Evolutionary conservation across 1,140 invertebrate species (phyloP).

Genomic region (Drosophila bocki): DNA sequence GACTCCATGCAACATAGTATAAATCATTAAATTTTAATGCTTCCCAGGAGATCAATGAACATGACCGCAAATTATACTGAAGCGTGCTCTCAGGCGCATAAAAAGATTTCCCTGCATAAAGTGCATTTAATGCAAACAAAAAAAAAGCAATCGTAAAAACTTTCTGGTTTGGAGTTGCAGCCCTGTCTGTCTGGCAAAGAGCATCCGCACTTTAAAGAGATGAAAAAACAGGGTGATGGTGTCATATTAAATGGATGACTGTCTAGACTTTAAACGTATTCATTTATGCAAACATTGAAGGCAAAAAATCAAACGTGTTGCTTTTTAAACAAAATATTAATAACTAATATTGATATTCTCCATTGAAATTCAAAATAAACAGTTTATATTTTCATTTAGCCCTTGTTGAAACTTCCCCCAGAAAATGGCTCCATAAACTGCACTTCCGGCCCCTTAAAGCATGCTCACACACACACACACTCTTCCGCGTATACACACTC

Average conservation of each 20-base stretch:
- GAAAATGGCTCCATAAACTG: conserved; percentile 57
- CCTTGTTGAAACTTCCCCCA: conserved; percentile 11
- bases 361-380: background rate
- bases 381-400: background rate
- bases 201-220: conserved; percentile 51
- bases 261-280: conserved; percentile 42
- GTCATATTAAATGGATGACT: conserved; percentile 18
- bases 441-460: conserved; percentile 63
- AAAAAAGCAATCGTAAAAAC: conserved; percentile 50
- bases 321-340: background rate
- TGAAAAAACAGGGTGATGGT: conserved; percentile 35
- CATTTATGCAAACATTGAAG: background rate
- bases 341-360: background rate
- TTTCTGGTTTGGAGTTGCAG: conserved; percentile 67
- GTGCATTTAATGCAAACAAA: conserved; percentile 66
- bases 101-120: conserved; percentile 74
- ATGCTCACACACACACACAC: conserved; percentile 25
- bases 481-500: conserved; percentile 1
- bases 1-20: conserved; percentile 53
- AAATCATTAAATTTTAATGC: conserved; percentile 84
- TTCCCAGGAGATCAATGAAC: conserved; percentile 84
- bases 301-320: background rate
- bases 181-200: conserved; percentile 19
- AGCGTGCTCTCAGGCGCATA: conserved; percentile 79
- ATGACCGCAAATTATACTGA: conserved; percentile 84